These are phyloP conservation scores for Temnothorax ravouxi DNA, from an alignment of 2,888 invertebrate species.

Conservation along the genomic window DNA sequence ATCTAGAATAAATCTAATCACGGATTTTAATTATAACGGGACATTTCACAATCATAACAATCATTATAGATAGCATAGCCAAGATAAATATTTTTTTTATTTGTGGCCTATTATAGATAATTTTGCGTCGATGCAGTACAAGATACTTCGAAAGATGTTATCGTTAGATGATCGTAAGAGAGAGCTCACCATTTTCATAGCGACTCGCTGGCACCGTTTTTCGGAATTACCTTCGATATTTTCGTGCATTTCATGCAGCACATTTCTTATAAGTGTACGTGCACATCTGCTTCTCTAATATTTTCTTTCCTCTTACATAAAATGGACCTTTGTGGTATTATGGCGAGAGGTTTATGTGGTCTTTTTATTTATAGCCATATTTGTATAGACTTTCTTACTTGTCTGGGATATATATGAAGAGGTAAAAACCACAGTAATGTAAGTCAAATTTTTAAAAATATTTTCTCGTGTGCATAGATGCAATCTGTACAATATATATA, in stretches of 20 bases:
- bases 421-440: no score
- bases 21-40: background rate
- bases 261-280: conserved; percentile 23
- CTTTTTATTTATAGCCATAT: conserved; percentile 18
- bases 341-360: conserved; percentile 6
- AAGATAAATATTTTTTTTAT: conserved; percentile 24
- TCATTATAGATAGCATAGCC: background rate
- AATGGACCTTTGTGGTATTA: conserved; percentile 34
- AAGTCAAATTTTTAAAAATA: no score
- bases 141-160: background rate
- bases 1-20: background rate
- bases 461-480: no score
- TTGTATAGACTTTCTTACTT: conserved; percentile 20
- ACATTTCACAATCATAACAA: background rate
- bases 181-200: conserved; percentile 5
- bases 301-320: conserved; percentile 32
- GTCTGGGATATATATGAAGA: background rate
- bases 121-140: conserved; percentile 1
- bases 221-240: conserved; percentile 21
- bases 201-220: conserved; percentile 1
- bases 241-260: conserved; percentile 1
- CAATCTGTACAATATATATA: no score
- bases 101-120: background rate
- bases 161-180: background rate
- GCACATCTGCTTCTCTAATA: conserved; percentile 29